Conservation (phyloP, 2,888 invertebrate species). For the Ditula angustiorana region DNA sequence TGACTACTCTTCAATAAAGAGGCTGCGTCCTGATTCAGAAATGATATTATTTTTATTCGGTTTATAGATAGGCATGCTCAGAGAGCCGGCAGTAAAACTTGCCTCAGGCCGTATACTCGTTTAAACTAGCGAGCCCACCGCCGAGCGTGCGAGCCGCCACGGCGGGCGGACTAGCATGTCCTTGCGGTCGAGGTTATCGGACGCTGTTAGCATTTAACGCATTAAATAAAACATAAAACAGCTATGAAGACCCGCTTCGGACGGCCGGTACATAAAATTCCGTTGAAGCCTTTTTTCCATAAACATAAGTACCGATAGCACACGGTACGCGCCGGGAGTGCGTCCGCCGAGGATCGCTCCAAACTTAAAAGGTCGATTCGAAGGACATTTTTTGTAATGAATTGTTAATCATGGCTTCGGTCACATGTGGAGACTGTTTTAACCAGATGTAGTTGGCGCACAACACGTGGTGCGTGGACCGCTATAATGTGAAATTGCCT, state of each 20-base stretch:
- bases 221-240: constrained; percentile 75
- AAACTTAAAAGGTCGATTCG: constrained; percentile 73
- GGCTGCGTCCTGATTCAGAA: not conserved
- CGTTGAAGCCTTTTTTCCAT: constrained; percentile 78
- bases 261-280: constrained; percentile 76
- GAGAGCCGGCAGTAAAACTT: constrained; percentile 60
- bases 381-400: constrained; percentile 77
- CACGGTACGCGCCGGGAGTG: constrained; percentile 61
- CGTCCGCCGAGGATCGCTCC: constrained; percentile 56
- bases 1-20: not conserved
- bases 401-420: constrained; percentile 59
- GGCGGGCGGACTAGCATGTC: constrained; percentile 70
- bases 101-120: constrained; percentile 55
- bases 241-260: constrained; percentile 79
- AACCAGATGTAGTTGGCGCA: constrained; percentile 39
- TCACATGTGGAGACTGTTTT: constrained; percentile 56
- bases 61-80: constrained; percentile 36
- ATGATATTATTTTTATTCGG: not conserved
- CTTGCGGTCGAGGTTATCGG: constrained; percentile 82
- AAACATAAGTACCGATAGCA: constrained; percentile 71
- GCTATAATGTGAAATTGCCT: constrained; percentile 34
- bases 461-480: constrained; percentile 33
- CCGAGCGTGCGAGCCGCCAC: constrained; percentile 41
- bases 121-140: constrained; percentile 61
- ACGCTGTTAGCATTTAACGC: constrained; percentile 82